Conservation (phyloP, 2,888 invertebrate species). For the Phyllotreta striolata region DNA sequence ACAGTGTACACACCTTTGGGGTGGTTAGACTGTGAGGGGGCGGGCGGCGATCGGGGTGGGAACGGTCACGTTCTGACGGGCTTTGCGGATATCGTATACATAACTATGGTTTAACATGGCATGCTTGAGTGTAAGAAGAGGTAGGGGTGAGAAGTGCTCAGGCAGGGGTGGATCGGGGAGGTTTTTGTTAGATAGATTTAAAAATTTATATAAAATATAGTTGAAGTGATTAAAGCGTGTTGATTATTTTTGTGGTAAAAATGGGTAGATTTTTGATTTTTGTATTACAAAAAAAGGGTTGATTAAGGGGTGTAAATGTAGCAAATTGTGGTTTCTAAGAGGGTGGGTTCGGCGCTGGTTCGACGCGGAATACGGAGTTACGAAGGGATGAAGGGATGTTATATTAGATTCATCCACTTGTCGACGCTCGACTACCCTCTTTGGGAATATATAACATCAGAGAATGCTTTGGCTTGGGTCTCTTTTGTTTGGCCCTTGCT, state of each 20-base stretch:
- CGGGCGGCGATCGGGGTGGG: too few relatives aligned
- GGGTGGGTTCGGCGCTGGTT: too few relatives aligned
- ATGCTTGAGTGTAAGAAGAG: conserved; percentile 55
- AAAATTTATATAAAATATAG: too few relatives aligned
- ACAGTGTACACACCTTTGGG: conserved; percentile 72
- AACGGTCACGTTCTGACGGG: conserved; percentile 50
- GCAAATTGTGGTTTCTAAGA: too few relatives aligned
- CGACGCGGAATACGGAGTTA: not conserved
- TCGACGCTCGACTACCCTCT: conserved; percentile 55
- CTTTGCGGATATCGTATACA: conserved; percentile 56
- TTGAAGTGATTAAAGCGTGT: too few relatives aligned
- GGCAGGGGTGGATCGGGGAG: too few relatives aligned
- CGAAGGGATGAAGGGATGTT: conserved; percentile 46
- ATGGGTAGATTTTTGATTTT: too few relatives aligned
- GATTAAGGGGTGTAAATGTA: too few relatives aligned
- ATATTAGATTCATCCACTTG: conserved; percentile 59
- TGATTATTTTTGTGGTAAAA: too few relatives aligned
- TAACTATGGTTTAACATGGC: conserved; percentile 58
- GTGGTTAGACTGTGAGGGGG: conserved; percentile 54
- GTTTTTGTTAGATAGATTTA: too few relatives aligned
- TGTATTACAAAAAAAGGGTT: too few relatives aligned
- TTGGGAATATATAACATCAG: conserved; percentile 52
- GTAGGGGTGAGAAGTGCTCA: conserved; percentile 4
- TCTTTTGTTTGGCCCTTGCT: conserved; percentile 46
- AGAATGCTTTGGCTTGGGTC: conserved; percentile 54